phyloP scores from a whole-genome alignment of 2,888 invertebrate genomes.

The Fabriciana adippe region DNA sequence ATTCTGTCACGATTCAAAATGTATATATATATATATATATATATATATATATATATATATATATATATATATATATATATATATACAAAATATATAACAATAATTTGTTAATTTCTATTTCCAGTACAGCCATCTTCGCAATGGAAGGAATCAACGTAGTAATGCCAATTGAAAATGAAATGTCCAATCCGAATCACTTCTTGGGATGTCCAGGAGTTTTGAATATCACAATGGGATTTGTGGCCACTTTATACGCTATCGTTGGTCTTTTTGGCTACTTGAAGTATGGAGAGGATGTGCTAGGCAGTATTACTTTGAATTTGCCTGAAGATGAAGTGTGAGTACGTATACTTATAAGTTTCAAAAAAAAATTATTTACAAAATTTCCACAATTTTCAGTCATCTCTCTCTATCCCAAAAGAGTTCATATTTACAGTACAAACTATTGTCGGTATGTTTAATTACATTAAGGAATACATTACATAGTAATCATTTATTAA shows the following conservation, averaged over 20 bases:
- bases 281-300: conserved; percentile 87
- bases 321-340: conserved; percentile 85
- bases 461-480: no score
- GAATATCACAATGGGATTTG: conserved; percentile 91
- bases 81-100: no score
- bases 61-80: no score
- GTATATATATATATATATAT: no score
- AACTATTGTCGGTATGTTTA: no score
- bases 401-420: no score
- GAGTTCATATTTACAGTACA: no score
- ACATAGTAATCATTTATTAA: no score
- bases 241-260: conserved; percentile 88
- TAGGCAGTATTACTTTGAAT: conserved; percentile 91
- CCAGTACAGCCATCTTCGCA: conserved; percentile 95
- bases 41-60: no score
- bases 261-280: conserved; percentile 95
- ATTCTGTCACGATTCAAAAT: no score
- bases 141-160: conserved; percentile 98
- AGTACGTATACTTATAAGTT: conserved; percentile 59
- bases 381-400: no score
- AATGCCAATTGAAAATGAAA: conserved; percentile 96
- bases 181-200: conserved; percentile 90
- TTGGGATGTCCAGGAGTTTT: conserved; percentile 92
- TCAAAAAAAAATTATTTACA: background rate
- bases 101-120: conserved; percentile 37